A percentile compares a stretch with the other conserved stretches of the same genome.
phyloP scores from a whole-genome alignment of 1,140 invertebrate genomes.

The Drosophila saltans region DNA sequence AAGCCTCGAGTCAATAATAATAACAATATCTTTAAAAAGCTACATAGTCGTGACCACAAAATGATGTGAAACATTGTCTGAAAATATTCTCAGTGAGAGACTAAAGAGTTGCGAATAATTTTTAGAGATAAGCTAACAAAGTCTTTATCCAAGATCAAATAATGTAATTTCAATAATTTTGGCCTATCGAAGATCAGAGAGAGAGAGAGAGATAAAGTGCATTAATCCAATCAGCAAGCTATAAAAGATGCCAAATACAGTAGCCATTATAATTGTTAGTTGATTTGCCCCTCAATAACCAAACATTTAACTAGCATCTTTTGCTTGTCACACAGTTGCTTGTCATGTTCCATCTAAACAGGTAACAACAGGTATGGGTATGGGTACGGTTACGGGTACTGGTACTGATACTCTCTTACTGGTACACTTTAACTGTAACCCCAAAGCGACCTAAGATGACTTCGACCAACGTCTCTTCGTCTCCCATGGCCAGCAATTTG shows the following conservation, averaged over 20 bases:
- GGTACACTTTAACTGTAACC: not conserved
- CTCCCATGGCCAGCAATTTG: slow-evolving; percentile 44
- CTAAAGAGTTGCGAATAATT: no score
- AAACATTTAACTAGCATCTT: slow-evolving; percentile 32
- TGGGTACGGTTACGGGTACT: not conserved
- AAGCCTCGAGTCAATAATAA: no score
- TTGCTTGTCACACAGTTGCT: slow-evolving; percentile 20
- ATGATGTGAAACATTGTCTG: no score
- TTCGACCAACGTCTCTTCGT: not conserved
- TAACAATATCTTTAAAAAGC: no score
- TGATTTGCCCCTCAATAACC: slow-evolving; percentile 29
- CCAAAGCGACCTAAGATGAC: slow-evolving; percentile 1
- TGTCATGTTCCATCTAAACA: slow-evolving; percentile 37
- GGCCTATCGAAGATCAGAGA: not conserved
- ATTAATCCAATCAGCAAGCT: no score
- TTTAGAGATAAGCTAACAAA: not conserved
- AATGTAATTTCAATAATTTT: not conserved
- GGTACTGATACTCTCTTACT: no score
- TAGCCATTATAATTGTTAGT: slow-evolving; percentile 15
- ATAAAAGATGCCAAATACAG: slow-evolving; percentile 1
- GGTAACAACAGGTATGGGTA: not conserved
- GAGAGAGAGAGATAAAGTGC: not conserved
- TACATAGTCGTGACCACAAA: no score
- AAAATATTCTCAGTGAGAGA: no score
- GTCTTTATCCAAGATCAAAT: not conserved